These are phyloP conservation scores for Rallus limicola DNA, from an alignment of 2,113 vertebrate genomes.

Conservation along the genomic window DNA sequence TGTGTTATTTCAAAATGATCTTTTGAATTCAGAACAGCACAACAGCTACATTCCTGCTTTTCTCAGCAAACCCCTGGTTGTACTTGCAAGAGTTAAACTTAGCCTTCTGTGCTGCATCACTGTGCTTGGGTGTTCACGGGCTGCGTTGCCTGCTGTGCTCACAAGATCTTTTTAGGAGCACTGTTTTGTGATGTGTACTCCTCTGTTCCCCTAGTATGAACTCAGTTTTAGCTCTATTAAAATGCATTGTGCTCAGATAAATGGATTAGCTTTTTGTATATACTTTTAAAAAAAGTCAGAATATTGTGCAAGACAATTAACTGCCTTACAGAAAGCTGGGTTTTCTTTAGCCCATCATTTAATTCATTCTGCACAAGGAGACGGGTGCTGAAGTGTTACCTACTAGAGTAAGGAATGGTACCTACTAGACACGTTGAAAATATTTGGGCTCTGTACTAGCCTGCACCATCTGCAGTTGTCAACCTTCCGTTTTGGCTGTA, in stretches of 20 bases:
- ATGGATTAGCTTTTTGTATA: background rate
- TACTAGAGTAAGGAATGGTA: background rate
- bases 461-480: conserved; percentile 39
- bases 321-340: background rate
- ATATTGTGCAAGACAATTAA: background rate
- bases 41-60: background rate
- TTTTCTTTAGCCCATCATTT: conserved; percentile 22
- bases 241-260: background rate
- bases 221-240: background rate
- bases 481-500: conserved; percentile 55
- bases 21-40: background rate
- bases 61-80: background rate
- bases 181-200: background rate
- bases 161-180: background rate
- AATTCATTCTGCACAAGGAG: conserved; percentile 8
- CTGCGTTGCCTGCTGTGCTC: background rate
- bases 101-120: background rate
- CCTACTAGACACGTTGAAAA: conserved; percentile 7
- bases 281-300: background rate
- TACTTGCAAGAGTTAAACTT: background rate
- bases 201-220: background rate
- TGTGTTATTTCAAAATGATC: background rate
- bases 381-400: background rate
- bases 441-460: conserved; percentile 19
- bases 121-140: background rate